Evolutionary conservation across 2,113 vertebrate species (phyloP).

Genomic region (Dascyllus trimaculatus): DNA sequence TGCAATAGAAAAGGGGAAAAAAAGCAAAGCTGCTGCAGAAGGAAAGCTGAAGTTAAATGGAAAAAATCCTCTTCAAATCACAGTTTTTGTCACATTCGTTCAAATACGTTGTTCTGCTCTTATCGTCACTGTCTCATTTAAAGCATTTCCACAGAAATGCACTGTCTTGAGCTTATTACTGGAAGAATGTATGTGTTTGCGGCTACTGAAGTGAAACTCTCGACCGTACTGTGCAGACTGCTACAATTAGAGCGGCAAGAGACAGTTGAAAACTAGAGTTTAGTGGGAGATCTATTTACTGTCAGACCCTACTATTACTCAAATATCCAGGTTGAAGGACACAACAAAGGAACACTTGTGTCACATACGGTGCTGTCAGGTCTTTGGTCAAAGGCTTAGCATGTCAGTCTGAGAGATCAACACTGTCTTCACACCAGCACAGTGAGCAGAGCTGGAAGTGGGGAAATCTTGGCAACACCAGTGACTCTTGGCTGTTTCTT

Average conservation of each 20-base stretch:
- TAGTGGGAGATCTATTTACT: conserved; percentile 19
- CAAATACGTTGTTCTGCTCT: conserved; percentile 2
- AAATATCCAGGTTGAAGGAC: conserved; percentile 23
- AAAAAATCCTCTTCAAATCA: conserved; percentile 13
- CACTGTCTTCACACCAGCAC: conserved; percentile 8
- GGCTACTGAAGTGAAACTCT: conserved; percentile 11
- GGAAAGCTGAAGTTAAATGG: conserved; percentile 41
- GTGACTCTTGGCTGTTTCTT: conserved; percentile 20
- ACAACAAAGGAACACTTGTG: conserved; percentile 5
- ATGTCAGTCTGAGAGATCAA: conserved; percentile 31
- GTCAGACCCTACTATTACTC: conserved; percentile 10
- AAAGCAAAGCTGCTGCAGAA: conserved; percentile 38
- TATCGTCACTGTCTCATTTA: conserved; percentile 29
- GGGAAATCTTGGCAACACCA: conserved; percentile 12
- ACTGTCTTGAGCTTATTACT: conserved; percentile 10
- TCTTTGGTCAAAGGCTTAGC: conserved; percentile 24
- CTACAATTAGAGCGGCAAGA: conserved; percentile 39
- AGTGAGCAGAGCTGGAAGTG: conserved; percentile 1
- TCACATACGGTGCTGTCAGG: conserved; percentile 16
- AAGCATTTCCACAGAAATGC: conserved; percentile 24
- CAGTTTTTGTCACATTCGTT: conserved; percentile 22
- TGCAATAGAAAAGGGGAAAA: conserved; percentile 11
- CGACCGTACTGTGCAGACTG: neutral
- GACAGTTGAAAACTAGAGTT: conserved; percentile 16
- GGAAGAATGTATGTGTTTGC: conserved; percentile 8